Evolutionary conservation across 1,140 invertebrate species (phyloP).

Genomic region (Drosophila truncata): DNA sequence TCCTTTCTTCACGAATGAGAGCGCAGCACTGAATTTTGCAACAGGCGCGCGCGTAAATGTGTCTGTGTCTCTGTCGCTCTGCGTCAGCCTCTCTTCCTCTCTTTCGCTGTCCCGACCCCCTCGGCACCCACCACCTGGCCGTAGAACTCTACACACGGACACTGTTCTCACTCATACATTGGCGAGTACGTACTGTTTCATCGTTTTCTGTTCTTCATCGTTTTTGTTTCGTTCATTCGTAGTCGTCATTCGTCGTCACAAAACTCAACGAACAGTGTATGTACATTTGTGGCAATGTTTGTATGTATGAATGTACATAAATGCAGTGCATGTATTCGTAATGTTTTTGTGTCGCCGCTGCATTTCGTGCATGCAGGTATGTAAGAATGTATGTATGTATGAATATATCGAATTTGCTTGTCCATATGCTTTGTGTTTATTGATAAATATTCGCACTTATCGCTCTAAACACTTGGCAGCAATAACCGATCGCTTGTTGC

Average conservation of each 20-base stretch:
- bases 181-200: slow-evolving; percentile 51
- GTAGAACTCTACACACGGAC: slow-evolving; percentile 16
- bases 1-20: slow-evolving; percentile 80
- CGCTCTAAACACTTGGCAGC: not conserved
- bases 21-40: slow-evolving; percentile 74
- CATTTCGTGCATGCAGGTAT: slow-evolving; percentile 13
- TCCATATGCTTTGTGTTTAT: slow-evolving; percentile 15
- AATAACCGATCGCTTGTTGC: slow-evolving; percentile 8
- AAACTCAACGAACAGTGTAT: slow-evolving; percentile 42
- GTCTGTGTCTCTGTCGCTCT: slow-evolving; percentile 23
- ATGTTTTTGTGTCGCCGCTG: slow-evolving; percentile 28
- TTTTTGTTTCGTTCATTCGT: slow-evolving; percentile 64
- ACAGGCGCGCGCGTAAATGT: slow-evolving; percentile 57
- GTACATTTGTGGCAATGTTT: slow-evolving; percentile 13
- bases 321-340: slow-evolving; percentile 30
- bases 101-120: slow-evolving; percentile 17
- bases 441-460: slow-evolving; percentile 34
- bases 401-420: slow-evolving; percentile 7
- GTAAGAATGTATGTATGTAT: not conserved
- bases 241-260: slow-evolving; percentile 41
- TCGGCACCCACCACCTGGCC: slow-evolving; percentile 20
- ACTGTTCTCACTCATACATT: slow-evolving; percentile 34
- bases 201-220: slow-evolving; percentile 55
- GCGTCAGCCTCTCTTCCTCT: slow-evolving; percentile 44
- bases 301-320: slow-evolving; percentile 12